These are phyloP conservation scores for Montipora foliosa DNA, from an alignment of 64 coral and sea anemone species.

Conservation along the genomic window DNA sequence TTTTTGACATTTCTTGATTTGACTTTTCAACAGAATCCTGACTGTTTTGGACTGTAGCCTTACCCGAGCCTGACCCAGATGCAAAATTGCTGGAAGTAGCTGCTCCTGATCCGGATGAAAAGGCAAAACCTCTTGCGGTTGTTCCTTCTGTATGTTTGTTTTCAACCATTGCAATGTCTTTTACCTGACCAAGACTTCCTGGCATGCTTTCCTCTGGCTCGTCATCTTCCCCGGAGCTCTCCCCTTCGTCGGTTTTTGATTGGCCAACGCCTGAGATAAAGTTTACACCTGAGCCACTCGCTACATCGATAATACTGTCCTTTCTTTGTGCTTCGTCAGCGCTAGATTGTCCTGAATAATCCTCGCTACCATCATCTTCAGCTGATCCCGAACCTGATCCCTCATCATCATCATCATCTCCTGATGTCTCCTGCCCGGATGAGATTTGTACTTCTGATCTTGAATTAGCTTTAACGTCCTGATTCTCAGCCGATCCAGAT, in stretches of 20 bases:
- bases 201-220: conserved; percentile 48
- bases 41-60: not conserved
- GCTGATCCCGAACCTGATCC: conserved; percentile 14
- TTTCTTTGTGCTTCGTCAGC: conserved; percentile 1
- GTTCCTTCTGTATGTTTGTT: not conserved
- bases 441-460: not conserved
- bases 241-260: conserved; percentile 28
- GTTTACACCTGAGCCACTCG: conserved; percentile 48
- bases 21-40: not conserved
- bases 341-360: conserved; percentile 21
- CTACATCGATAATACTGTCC: conserved; percentile 33
- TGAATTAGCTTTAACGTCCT: not conserved
- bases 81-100: not conserved
- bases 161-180: conserved; percentile 49
- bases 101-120: conserved; percentile 10
- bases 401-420: conserved; percentile 29
- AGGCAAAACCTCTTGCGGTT: conserved; percentile 14
- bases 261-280: conserved; percentile 55
- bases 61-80: not conserved
- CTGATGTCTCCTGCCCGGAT: not conserved
- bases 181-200: conserved; percentile 56
- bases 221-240: conserved; percentile 32
- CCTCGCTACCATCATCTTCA: conserved; percentile 4
- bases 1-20: not conserved
- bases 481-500: conserved; percentile 23